Conservation (phyloP, 2,113 vertebrate genomes). For the Alces alces region DNA sequence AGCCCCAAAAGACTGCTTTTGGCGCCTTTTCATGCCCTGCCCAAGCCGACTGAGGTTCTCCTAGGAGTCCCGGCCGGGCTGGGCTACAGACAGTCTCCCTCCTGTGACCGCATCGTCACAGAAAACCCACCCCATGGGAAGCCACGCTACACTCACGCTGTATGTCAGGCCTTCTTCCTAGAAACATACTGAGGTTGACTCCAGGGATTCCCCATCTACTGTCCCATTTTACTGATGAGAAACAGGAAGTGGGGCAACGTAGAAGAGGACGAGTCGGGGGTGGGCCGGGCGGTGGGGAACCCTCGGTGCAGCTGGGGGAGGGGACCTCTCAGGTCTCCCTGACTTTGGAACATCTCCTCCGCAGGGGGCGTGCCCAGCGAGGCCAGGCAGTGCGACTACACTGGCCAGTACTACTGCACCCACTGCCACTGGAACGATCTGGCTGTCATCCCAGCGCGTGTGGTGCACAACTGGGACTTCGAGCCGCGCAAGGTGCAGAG, state of each 20-base stretch:
- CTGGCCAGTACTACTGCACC: conserved; percentile 96
- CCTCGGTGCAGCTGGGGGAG: not conserved
- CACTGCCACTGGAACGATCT: conserved; percentile 98
- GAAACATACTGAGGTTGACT: not conserved
- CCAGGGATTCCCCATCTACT: not conserved
- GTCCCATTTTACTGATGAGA: not conserved
- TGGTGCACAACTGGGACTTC: conserved; percentile 99
- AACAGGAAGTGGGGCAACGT: not conserved
- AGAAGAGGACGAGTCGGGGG: not conserved
- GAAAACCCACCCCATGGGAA: not conserved
- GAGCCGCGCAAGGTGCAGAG: conserved; percentile 90
- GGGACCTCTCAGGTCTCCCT: too few relatives aligned
- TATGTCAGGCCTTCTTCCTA: not conserved
- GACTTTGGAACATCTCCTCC: not conserved
- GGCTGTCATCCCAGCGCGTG: conserved; percentile 90
- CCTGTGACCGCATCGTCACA: not conserved
- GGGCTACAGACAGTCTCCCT: not conserved
- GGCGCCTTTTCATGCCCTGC: accelerated
- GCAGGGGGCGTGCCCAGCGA: conserved; percentile 90
- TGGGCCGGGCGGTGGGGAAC: not conserved
- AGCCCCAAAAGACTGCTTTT: accelerated
- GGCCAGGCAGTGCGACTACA: conserved; percentile 97
- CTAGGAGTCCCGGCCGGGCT: accelerated
- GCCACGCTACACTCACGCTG: accelerated
- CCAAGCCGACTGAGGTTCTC: not conserved